Evolutionary conservation across 2,888 invertebrate species (phyloP), one percentile per base, ranked within the genome.

Genomic region (Lepas anatifera): DNA sequence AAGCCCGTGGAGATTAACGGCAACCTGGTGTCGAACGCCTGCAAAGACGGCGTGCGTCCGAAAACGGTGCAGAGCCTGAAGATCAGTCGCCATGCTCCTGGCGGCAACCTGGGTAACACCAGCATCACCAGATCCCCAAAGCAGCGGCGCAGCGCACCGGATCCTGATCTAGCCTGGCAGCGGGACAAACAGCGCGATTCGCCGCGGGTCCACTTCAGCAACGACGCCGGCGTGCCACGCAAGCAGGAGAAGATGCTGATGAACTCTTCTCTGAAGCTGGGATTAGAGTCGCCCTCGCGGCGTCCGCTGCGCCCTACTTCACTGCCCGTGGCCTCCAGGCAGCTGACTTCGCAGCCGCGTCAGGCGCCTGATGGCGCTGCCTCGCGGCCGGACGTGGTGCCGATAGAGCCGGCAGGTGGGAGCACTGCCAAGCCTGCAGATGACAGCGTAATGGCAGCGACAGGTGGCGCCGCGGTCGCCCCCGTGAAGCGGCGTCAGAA

Each of bases 211-310:
- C 58, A 58, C 58, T 58, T 58, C 58, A 58, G 58, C 35, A 58
- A 58, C 18, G 58, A 58, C 35, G 58, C 58, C 4, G 16, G 58
- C 22, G 81, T 83, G 69, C 79, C 81, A 8, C 80, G 83, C 67
- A 84, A 84, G 76, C 84, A 83, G 75, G 84, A 84, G 75, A 84
- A 83, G 74, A 82, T 83, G 79, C 82, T 77, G 29, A 78, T 79
- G 43, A 81, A 81, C 72, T 80, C 80, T 71, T 74, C 72, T 66
- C 76, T 79, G 67, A 80, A 81, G 75, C 37, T 76, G 75, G 13
- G 74, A 75, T 77, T 76, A 72, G 74, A 58, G 58, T 58, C 58
- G 32, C 58, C 58, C 32, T n/a, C n/a, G n/a, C 58, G 58, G 8
- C 32, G 35, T 3, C 58, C 58, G 48, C 11, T 4, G 58, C 58